Evolutionary conservation across 2,888 invertebrate genomes (phyloP), one percentile per base, ranked within the genome.

Genomic region (Pterobdella sp.): DNA sequence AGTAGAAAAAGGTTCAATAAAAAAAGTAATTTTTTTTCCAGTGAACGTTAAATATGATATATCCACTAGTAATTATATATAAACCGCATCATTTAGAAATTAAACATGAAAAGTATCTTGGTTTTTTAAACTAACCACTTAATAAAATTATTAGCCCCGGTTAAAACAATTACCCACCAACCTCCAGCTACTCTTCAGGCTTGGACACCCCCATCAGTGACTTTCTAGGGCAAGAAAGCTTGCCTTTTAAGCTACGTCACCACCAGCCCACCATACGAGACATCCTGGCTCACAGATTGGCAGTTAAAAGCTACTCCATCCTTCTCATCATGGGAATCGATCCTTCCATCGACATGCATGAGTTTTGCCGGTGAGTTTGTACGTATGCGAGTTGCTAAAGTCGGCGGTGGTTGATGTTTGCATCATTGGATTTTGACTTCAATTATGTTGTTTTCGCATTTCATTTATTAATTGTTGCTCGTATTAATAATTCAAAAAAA

Each of bases 261-360:
- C 37, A 68, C 35, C 10, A 35, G 7, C 29, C 68, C 37, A 68
- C 68, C 68, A 36, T 68, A n/a, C 4, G 35, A 68, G 68, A 68
- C 35, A 35, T 68, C 22, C 42, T 68, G 68, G 68, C 68, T 3
- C 68, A 68, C 35, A 35, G 68, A 14, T 14, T 68, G 4, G 68
- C 37, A 14, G 7, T 68, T 3, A 36, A 68, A n/a, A 34, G 3
- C 4, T 37, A 68, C 68, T 37, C 68, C 37, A 36, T 42, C 4
- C 37, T 68, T 42, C 4, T 68, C 29, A n/a, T 68, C 35, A 68
- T 68, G 68, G 68, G 68, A 3, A 36, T 42, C 68, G 42, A 42
- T 18, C 42, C 42, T 42, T n/a, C 36, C 42, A 68, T 34, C 31
- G 7, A 10, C 3, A 22, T 35, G 7, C 37, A 37, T 26, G 68